These are phyloP conservation scores for Celastrina argiolus DNA, from an alignment of 2,888 invertebrate species.

Conservation along the genomic window DNA sequence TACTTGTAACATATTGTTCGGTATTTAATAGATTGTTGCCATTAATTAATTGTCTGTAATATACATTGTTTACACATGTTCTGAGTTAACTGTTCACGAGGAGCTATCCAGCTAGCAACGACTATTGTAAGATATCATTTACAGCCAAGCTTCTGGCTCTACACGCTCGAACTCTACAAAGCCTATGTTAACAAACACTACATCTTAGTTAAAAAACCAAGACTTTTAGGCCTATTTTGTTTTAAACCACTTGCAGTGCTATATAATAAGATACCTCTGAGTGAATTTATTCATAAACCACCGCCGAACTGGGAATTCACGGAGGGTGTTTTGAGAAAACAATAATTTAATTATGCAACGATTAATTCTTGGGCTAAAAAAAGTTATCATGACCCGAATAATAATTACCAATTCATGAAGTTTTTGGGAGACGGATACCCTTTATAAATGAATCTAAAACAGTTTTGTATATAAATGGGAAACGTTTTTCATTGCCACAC, in stretches of 20 bases:
- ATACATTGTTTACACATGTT: neutral
- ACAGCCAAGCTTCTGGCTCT: too few species aligned
- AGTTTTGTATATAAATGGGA: constrained; percentile 33
- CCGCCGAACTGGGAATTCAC: neutral
- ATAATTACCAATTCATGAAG: constrained; percentile 19
- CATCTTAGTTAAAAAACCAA: too few species aligned
- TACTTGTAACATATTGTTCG: neutral
- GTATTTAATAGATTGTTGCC: neutral
- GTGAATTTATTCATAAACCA: neutral
- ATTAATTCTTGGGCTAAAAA: constrained; percentile 1
- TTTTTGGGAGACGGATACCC: constrained; percentile 14
- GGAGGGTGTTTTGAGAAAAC: neutral
- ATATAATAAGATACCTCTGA: too few species aligned
- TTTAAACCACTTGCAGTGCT: too few species aligned
- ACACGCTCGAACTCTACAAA: too few species aligned
- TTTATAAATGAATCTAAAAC: constrained; percentile 24
- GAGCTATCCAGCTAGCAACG: too few species aligned
- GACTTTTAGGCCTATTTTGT: too few species aligned
- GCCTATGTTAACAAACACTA: too few species aligned
- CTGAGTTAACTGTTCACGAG: too few species aligned
- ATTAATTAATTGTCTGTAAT: neutral
- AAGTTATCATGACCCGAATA: constrained; percentile 13
- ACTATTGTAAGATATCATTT: too few species aligned
- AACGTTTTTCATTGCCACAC: constrained; percentile 41
- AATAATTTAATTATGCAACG: constrained; percentile 2